These are phyloP conservation scores for Perizoma affinitatum DNA, from an alignment of 2,888 invertebrate species.

Conservation along the genomic window DNA sequence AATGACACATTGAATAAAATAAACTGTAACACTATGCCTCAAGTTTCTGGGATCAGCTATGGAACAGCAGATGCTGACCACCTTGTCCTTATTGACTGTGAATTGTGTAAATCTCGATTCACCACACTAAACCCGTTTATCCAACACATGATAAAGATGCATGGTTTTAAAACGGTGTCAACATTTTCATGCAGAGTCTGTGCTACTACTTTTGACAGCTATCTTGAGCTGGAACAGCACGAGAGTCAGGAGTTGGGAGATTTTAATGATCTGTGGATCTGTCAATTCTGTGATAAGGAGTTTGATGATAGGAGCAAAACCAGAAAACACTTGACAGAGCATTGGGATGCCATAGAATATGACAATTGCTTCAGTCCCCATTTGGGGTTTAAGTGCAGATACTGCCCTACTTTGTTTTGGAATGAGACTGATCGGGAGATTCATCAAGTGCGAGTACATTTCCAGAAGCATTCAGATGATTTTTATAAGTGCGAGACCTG, in stretches of 20 bases:
- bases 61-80: slow-evolving; percentile 49
- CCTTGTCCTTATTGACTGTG: slow-evolving; percentile 56
- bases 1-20: slow-evolving; percentile 54
- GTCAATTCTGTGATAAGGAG: slow-evolving; percentile 80
- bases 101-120: slow-evolving; percentile 59
- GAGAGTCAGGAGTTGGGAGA: slow-evolving; percentile 61
- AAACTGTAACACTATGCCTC: slow-evolving; percentile 57
- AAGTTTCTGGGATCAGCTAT: slow-evolving; percentile 61
- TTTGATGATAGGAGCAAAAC: slow-evolving; percentile 68
- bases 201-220: slow-evolving; percentile 64
- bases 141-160: slow-evolving; percentile 69
- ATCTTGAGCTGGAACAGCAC: slow-evolving; percentile 63
- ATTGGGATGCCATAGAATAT: slow-evolving; percentile 63
- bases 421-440: slow-evolving; percentile 75
- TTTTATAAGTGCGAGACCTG: slow-evolving; percentile 74
- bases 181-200: slow-evolving; percentile 72
- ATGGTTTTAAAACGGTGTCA: slow-evolving; percentile 63
- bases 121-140: slow-evolving; percentile 52
- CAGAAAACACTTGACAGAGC: slow-evolving; percentile 65
- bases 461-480: slow-evolving; percentile 57
- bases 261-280: slow-evolving; percentile 76
- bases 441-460: slow-evolving; percentile 72
- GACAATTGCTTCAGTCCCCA: slow-evolving; percentile 78
- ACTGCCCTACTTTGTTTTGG: slow-evolving; percentile 78
- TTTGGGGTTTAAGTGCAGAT: slow-evolving; percentile 78